A percentile compares a stretch with the other conserved stretches of the same genome.
These are phyloP conservation scores for Dromiciops gliroides DNA, from an alignment of 2,113 vertebrate genomes.

Conservation along the genomic window DNA sequence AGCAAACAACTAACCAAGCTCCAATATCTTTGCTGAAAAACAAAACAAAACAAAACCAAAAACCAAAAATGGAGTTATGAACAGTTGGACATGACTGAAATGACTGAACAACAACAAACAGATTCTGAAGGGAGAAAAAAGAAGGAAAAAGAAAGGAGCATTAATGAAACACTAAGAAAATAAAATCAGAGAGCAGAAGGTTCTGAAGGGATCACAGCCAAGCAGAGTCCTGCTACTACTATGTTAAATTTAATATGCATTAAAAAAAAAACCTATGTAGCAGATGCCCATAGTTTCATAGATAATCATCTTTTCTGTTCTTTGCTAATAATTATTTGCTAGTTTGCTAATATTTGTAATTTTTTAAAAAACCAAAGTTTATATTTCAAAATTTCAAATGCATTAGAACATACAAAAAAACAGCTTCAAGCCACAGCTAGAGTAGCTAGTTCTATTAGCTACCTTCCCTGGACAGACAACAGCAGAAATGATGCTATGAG, in stretches of 20 bases:
- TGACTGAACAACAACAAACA: neutral
- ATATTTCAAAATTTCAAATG: neutral
- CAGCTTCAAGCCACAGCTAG: neutral
- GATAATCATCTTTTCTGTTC: neutral
- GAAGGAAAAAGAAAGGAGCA: neutral
- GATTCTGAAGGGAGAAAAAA: neutral
- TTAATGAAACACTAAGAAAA: neutral
- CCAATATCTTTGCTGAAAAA: neutral
- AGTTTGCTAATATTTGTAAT: neutral
- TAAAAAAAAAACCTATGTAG: neutral
- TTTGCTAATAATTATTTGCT: neutral
- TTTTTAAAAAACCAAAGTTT: neutral
- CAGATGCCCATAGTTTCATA: neutral
- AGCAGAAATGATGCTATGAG: neutral
- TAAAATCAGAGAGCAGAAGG: neutral
- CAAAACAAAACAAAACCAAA: too few species aligned
- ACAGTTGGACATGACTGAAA: neutral
- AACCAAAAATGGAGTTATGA: neutral
- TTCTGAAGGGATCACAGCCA: neutral
- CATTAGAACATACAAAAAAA: neutral
- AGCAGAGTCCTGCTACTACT: neutral
- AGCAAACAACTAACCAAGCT: too few species aligned
- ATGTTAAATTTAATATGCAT: neutral
- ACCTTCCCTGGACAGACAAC: too few species aligned
- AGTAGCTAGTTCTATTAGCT: neutral